Evolutionary conservation across 1,140 invertebrate species (phyloP), one percentile per base, ranked within the genome.

Genomic region (Ephestia elutella): DNA sequence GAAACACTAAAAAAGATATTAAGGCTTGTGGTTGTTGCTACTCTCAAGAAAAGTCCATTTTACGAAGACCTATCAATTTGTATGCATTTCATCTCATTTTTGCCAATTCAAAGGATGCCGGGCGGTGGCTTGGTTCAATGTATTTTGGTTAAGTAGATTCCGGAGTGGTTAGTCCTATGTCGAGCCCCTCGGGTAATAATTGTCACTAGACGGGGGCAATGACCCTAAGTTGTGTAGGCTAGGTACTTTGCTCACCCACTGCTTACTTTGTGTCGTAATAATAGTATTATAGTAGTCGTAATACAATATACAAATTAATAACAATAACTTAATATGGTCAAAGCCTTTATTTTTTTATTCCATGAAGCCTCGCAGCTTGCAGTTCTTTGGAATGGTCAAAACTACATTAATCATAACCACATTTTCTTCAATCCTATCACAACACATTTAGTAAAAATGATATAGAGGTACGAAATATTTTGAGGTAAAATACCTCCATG

Each of bases 101-200:
- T 56, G 21, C 30, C n/a, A 44, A 7, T 5, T 54, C 49, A 50
- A 58, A 35, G 53, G 51, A 32, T 17, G 7, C 19, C 21, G 20
- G 19, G n/a, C n/a, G 18, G 55, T 11, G 25, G 5, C 28, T 32
- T 5, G 54, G 64, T 17, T 66, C 56, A 63, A 49, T 38, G 61
- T 71, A 63, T 25, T 30, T 32, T 64, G 62, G 64, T 54, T 54
- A 61, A 48, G 57, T 55, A 60, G 59, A 53, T 44, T 62, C 49
- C 59, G 57, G 60, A 65, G 59, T 68, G 66, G 61, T 60, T 61
- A 62, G 54, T 51, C 59, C 63, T 68, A 71, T 66, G 70, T 70
- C 60, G 60, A 57, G 49, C 62, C 69, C 75, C 68, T 70, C 59
- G 60, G 51, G 70, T 77, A 75, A 77, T 77, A 77, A 77, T 77